phyloP scores from a whole-genome alignment of 1,140 invertebrate species.

The Popillia japonica region DNA sequence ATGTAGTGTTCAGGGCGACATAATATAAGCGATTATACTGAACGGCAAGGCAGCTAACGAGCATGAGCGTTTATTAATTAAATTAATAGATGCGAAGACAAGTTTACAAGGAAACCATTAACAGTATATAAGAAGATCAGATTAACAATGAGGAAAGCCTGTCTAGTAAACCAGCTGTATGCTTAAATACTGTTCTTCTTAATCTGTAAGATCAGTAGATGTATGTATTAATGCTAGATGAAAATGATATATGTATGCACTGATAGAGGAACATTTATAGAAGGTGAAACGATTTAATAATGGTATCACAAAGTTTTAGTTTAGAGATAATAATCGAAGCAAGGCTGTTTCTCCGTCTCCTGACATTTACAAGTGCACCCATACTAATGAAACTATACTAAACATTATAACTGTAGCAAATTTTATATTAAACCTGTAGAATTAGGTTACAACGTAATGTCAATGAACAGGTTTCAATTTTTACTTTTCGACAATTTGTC shows the following conservation, averaged over 20 bases:
- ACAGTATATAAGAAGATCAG: background rate
- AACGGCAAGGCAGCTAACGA: background rate
- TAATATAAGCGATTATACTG: conserved; percentile 15
- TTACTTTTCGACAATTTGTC: conserved; percentile 6
- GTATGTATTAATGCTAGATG: too few species aligned
- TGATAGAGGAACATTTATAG: too few species aligned
- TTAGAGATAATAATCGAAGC: too few species aligned
- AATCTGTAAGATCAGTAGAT: too few species aligned
- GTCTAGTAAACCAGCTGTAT: too few species aligned
- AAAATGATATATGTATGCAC: too few species aligned
- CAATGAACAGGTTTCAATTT: background rate
- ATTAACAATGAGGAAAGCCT: too few species aligned
- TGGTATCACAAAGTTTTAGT: too few species aligned
- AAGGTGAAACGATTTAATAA: too few species aligned
- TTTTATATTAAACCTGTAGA: background rate
- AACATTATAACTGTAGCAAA: background rate
- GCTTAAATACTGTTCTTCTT: too few species aligned
- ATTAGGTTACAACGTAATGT: background rate
- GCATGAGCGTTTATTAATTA: background rate
- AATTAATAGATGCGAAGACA: background rate
- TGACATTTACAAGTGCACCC: too few species aligned
- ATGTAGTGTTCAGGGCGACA: background rate
- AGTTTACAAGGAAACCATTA: background rate
- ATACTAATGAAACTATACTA: background rate
- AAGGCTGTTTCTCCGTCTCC: too few species aligned